Conservation (phyloP, 2,113 vertebrate genomes). For the Heliornis fulica region DNA sequence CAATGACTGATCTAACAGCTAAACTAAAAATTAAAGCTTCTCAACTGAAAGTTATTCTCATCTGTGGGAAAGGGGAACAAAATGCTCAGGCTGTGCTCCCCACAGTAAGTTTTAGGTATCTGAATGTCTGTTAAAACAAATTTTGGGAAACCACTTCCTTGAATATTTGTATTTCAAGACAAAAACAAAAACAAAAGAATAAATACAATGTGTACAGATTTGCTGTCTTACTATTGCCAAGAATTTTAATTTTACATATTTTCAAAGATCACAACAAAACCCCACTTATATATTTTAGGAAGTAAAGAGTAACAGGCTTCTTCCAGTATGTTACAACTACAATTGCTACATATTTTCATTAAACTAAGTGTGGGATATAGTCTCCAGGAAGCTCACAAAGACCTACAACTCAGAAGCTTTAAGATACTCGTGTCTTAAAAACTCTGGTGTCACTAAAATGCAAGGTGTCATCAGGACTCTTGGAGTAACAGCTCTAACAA, state of each 20-base stretch:
- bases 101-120: neutral
- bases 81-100: neutral
- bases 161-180: neutral
- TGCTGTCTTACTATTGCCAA: neutral
- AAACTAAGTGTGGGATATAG: neutral
- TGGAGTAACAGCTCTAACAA: neutral
- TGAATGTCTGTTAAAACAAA: neutral
- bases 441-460: neutral
- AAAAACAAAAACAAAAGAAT: neutral
- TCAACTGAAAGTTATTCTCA: neutral
- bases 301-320: neutral
- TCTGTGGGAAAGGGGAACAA: fast-evolving
- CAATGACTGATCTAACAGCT: neutral
- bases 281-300: neutral
- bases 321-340: neutral
- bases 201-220: neutral
- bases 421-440: neutral
- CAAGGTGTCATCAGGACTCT: neutral
- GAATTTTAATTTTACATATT: neutral
- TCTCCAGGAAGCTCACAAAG: neutral
- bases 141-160: neutral
- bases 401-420: neutral
- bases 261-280: neutral
- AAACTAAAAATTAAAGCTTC: neutral
- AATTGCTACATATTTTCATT: neutral